Percentiles rank a stretch among this genome's conserved stretches.
Evolutionary conservation across 2,797 vertebrate genomes (phyloP).

Genomic region (Scarus forsteni): DNA sequence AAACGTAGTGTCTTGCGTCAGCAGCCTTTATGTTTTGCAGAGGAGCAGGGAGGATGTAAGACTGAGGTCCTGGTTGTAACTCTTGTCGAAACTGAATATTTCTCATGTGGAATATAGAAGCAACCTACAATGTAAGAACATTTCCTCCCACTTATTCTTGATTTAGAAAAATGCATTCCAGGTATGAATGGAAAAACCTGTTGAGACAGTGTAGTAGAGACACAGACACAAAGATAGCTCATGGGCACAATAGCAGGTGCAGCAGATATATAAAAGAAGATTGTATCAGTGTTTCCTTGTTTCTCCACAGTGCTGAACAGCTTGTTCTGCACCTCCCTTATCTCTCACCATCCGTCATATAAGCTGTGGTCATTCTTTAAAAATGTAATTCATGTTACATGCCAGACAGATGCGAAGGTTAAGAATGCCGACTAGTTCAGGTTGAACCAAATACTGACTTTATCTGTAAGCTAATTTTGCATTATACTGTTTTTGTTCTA

Average conservation of each 20-base stretch:
- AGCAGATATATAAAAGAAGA: constrained; percentile 51
- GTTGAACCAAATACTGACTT: not conserved
- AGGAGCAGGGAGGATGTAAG: not conserved
- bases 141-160: constrained; percentile 7
- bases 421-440: not conserved
- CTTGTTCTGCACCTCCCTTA: constrained; percentile 53
- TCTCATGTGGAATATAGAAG: constrained; percentile 16
- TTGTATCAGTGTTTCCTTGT: constrained; percentile 49
- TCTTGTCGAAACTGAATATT: constrained; percentile 2
- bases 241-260: constrained; percentile 48
- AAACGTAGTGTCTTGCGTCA: not conserved
- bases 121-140: constrained; percentile 6
- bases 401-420: constrained; percentile 18
- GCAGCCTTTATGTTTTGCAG: not conserved
- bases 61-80: not conserved
- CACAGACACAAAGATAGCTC: constrained; percentile 43
- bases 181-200: constrained; percentile 29
- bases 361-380: constrained; percentile 44
- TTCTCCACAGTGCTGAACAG: constrained; percentile 36
- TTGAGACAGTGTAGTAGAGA: constrained; percentile 30
- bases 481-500: too few species aligned
- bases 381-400: constrained; percentile 52
- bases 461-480: not conserved
- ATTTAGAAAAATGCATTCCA: constrained; percentile 27
- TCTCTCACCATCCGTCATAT: constrained; percentile 54